These are phyloP conservation scores for Rhagophthalmus giganteus DNA, from an alignment of 2,888 invertebrate genomes.

Conservation along the genomic window DNA sequence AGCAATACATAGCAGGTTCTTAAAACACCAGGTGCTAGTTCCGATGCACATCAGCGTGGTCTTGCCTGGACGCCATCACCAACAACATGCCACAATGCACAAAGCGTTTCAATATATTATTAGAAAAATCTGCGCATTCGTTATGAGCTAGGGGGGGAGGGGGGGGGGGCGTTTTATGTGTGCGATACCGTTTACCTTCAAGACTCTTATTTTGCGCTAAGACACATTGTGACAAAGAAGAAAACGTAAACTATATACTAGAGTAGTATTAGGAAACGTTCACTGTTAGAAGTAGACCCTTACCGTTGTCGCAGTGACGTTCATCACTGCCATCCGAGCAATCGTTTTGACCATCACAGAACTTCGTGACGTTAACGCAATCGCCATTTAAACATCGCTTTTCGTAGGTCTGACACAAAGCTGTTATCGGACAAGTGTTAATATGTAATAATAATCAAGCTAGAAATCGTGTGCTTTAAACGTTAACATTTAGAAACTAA, in stretches of 20 bases:
- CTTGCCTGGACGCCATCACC: slow-evolving; percentile 36
- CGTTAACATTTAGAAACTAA: too few relatives aligned
- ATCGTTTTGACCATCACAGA: slow-evolving; percentile 54
- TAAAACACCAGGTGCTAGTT: too few relatives aligned
- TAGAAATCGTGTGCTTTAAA: slow-evolving; percentile 1
- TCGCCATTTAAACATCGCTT: slow-evolving; percentile 61
- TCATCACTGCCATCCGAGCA: slow-evolving; percentile 60
- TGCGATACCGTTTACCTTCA: too few relatives aligned
- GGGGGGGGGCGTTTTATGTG: too few relatives aligned
- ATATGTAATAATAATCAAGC: slow-evolving; percentile 2
- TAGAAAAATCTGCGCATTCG: not conserved
- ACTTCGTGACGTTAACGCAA: slow-evolving; percentile 55
- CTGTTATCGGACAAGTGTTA: slow-evolving; percentile 31
- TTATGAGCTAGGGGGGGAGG: not conserved
- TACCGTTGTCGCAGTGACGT: slow-evolving; percentile 58
- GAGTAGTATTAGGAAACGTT: too few relatives aligned
- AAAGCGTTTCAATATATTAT: not conserved
- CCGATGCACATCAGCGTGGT: slow-evolving; percentile 47
- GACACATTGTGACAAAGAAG: too few relatives aligned
- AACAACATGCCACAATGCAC: slow-evolving; percentile 23
- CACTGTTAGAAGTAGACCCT: slow-evolving; percentile 32
- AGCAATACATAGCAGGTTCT: slow-evolving; percentile 59
- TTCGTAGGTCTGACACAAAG: slow-evolving; percentile 52
- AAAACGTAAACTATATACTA: too few relatives aligned
- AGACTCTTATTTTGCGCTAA: too few relatives aligned